Evolutionary conservation across 2,888 invertebrate genomes (phyloP), one percentile per base, ranked within the genome.

Genomic region (Caenorhabditis sp.): DNA sequence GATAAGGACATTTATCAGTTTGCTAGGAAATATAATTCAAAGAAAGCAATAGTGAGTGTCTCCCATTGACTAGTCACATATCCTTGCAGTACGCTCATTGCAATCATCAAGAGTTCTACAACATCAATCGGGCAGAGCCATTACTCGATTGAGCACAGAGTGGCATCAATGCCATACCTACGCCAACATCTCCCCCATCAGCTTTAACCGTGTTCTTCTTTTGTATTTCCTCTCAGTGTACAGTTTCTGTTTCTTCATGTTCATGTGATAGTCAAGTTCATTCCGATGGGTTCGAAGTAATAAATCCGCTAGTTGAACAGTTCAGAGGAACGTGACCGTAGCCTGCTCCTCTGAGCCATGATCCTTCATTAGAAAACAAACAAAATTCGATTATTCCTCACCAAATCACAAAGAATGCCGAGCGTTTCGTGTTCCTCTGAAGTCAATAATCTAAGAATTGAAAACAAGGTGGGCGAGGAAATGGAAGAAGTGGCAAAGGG

Each of bases 401-500:
- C 20, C 11, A 20, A 28, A 6, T 18, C 32, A 35, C 22, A 68
- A 60, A 60, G 69, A 56, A 47, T 68, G 55, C 55, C 55, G 32
- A 47, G 13, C 26, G 6, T 58, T 26, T n/a, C n/a, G n/a, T 28
- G 56, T 9, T 26, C 8, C 2, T 2, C 13, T 13, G 44, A 56
- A 68, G n/a, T 18, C 20, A 58, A 68, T 28, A 58, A 44, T 55
- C 26, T 47, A 18, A 55, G 40, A 20, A 13, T 55, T 8, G 62
- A 71, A 24, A 60, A 50, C 6, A 70, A 70, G 70, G 70, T 61
- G 18, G 8, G 20, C 13, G n/a, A n/a, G n/a, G n/a, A n/a, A n/a
- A n/a, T n/a, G n/a, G n/a, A n/a, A n/a, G n/a, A n/a, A n/a, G n/a
- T n/a, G n/a, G n/a, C n/a, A n/a, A n/a, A n/a, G n/a, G n/a, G 44